Conservation (phyloP, 2,113 vertebrate genomes). For the Fukomys damarensis region DNA sequence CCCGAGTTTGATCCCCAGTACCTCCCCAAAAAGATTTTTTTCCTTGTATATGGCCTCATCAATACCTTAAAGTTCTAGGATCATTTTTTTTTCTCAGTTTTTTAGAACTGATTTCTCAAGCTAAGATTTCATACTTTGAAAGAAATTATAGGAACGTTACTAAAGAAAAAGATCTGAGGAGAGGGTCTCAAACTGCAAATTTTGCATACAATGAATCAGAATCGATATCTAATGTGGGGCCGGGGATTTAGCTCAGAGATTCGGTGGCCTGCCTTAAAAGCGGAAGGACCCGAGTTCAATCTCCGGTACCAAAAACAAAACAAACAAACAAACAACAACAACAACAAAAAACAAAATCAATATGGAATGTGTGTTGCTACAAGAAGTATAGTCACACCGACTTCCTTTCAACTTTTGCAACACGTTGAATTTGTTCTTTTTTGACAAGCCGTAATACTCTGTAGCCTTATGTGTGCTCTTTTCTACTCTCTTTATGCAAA, state of each 20-base stretch:
- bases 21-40: too few relatives aligned
- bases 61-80: neutral
- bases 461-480: neutral
- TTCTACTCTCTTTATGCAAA: neutral
- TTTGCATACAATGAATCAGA: neutral
- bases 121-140: neutral
- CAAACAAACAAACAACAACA: too few relatives aligned
- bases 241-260: too few relatives aligned
- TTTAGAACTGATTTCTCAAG: neutral
- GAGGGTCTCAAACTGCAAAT: neutral
- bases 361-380: neutral
- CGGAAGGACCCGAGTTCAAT: too few relatives aligned
- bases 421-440: neutral
- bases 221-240: too few relatives aligned
- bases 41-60: neutral
- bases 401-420: neutral
- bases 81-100: neutral
- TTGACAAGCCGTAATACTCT: too few relatives aligned
- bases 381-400: neutral
- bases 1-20: too few relatives aligned
- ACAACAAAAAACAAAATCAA: too few relatives aligned
- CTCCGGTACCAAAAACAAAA: too few relatives aligned
- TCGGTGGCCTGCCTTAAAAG: too few relatives aligned
- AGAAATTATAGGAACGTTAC: neutral
- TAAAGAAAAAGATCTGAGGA: neutral